Percentiles rank a stretch among this genome's conserved stretches.
Conservation (phyloP, 2,797 vertebrate species). For the Rhinophrynus dorsalis region DNA sequence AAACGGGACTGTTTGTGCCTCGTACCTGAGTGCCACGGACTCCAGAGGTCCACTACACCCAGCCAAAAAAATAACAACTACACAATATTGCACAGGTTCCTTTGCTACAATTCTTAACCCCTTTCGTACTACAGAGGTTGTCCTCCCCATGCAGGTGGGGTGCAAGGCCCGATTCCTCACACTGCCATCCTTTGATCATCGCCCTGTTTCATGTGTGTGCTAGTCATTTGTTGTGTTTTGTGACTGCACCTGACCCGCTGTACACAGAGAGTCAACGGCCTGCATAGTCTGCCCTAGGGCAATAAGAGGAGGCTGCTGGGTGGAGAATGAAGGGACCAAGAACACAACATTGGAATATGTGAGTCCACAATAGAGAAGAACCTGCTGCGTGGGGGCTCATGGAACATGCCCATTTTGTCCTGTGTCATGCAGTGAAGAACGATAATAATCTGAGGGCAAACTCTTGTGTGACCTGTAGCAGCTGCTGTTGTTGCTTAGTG, state of each 20-base stretch:
- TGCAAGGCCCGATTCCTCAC: slow-evolving; percentile 55
- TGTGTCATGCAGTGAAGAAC: slow-evolving; percentile 58
- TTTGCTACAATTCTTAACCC: too few relatives aligned
- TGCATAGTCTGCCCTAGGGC: slow-evolving; percentile 60
- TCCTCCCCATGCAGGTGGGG: slow-evolving; percentile 49
- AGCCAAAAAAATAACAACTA: too few relatives aligned
- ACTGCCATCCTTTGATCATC: slow-evolving; percentile 59
- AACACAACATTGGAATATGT: slow-evolving; percentile 63
- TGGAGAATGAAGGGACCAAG: slow-evolving; percentile 55
- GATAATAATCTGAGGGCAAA: slow-evolving; percentile 65
- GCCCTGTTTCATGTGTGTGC: slow-evolving; percentile 60
- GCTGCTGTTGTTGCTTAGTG: slow-evolving; percentile 59
- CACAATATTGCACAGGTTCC: too few relatives aligned
- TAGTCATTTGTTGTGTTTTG: background rate
- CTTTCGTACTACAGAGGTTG: too few relatives aligned
- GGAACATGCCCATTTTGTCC: too few relatives aligned
- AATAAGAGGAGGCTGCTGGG: slow-evolving; percentile 56
- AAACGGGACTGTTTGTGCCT: too few relatives aligned
- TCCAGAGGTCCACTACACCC: too few relatives aligned
- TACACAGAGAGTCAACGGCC: slow-evolving; percentile 48
- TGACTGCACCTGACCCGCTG: background rate
- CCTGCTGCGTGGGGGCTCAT: slow-evolving; percentile 61
- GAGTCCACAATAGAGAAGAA: slow-evolving; percentile 67
- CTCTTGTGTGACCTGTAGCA: slow-evolving; percentile 64
- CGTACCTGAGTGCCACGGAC: too few relatives aligned